phyloP scores from a whole-genome alignment of 2,113 vertebrate genomes.

The Nesoenas mayeri region DNA sequence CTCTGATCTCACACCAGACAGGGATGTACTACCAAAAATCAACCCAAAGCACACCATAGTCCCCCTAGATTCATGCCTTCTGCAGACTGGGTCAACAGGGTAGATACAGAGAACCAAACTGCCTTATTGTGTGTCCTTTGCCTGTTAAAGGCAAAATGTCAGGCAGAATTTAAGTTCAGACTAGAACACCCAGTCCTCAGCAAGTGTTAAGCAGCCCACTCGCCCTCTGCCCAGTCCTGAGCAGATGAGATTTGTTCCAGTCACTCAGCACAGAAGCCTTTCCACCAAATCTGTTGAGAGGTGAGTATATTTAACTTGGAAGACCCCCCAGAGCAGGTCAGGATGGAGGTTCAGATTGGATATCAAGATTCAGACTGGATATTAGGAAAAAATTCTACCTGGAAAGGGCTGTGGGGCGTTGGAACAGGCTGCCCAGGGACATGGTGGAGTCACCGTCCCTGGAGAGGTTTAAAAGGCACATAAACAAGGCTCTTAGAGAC shows the following conservation, averaged over 20 bases:
- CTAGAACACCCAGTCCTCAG: neutral
- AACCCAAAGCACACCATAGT: fast-evolving
- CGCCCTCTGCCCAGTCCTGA: neutral
- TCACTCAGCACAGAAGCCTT: neutral
- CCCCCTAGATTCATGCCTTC: neutral
- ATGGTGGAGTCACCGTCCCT: too few species aligned
- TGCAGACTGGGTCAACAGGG: neutral
- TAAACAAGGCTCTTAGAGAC: too few species aligned
- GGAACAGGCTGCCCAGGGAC: too few species aligned
- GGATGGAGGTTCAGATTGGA: neutral
- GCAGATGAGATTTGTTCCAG: neutral
- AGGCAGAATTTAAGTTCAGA: neutral
- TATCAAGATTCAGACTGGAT: too few species aligned
- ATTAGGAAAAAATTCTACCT: too few species aligned
- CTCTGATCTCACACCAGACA: neutral
- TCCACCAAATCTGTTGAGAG: neutral
- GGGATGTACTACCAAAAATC: neutral
- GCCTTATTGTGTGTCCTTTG: neutral
- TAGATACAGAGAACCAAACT: neutral
- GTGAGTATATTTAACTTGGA: neutral
- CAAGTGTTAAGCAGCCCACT: neutral
- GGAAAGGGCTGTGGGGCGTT: too few species aligned
- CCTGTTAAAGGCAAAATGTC: neutral
- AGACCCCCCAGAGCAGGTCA: neutral
- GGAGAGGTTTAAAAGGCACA: too few species aligned